Base-by-base conservation (phyloP, 2,797 vertebrate genomes). In the Centropyge bicolor region DNA sequence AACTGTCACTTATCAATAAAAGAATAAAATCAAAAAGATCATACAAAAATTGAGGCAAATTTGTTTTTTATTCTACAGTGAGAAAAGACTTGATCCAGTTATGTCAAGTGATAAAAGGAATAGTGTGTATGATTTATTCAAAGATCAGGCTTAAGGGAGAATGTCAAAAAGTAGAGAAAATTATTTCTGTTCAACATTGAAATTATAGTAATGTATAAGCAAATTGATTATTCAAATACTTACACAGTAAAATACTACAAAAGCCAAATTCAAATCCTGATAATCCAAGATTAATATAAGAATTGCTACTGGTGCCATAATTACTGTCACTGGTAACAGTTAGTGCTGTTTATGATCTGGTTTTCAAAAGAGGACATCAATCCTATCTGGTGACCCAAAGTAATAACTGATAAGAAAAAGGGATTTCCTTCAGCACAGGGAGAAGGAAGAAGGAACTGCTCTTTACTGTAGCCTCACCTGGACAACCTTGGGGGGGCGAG, bases 361-460 rank as follows among this genome's bases (percentile, higher is more conserved):
- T 10, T 65, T 61, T 45, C 3, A 16, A 40, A 35, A 19, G 11
- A 8, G 22, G n/a, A 20, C 12, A 36, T 72, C 11, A 8, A 0
- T 24, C 7, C 3, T 61, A 63, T 80, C 24, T 35, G 6, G 35
- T 66, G 6, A 0, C 6, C n/a, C 41, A 22, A 70, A 70, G 5
- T 13, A 63, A 35, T 48, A 43, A 57, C 10, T 71, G 61, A 85
- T 81, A 41, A 74, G 19, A 40, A 6, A 7, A 1, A 79, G 9
- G 0, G 0, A 14, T 86, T 85, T 77, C 51, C 45, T 63, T 72
- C 6, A 56, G 10, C 5, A n/a, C 3, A 4, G 7, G 31, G n/a
- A 88, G 51, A 49, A 90, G 88, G 88, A 93, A 90, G 87, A 70
- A 92, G 90, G 90, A 92, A 92, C 40, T 85, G 3, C 0, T 24